Evolutionary conservation across 2,888 invertebrate species (phyloP).

Genomic region (Heliconius cydno): DNA sequence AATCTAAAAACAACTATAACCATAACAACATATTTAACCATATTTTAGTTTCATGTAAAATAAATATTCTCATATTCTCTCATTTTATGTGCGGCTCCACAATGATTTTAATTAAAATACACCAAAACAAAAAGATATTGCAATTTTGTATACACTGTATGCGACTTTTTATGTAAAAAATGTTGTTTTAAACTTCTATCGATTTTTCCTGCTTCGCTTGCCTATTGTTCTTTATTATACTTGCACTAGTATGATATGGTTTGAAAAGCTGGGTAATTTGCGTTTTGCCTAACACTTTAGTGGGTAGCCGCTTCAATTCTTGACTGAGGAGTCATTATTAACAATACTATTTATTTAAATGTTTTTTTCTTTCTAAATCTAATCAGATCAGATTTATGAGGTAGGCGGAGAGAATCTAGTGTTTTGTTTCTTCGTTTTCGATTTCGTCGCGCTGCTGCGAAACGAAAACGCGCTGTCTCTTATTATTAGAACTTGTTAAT

Average conservation of each 20-base stretch:
- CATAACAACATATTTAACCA: neutral
- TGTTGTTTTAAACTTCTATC: slow-evolving; percentile 20
- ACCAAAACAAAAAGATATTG: slow-evolving; percentile 31
- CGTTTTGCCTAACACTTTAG: neutral
- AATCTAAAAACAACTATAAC: neutral
- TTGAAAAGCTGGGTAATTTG: neutral
- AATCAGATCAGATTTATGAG: too few relatives aligned
- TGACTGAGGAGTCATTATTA: neutral
- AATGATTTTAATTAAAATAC: slow-evolving; percentile 38
- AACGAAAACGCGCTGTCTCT: too few relatives aligned
- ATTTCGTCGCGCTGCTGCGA: too few relatives aligned
- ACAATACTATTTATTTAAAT: too few relatives aligned
- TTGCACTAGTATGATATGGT: neutral
- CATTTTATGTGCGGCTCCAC: slow-evolving; percentile 11
- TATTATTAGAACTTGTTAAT: too few relatives aligned
- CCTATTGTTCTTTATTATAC: slow-evolving; percentile 17
- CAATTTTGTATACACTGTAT: slow-evolving; percentile 26
- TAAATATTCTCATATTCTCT: neutral
- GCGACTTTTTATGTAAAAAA: slow-evolving; percentile 29
- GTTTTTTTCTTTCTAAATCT: too few relatives aligned
- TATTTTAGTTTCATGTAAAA: slow-evolving; percentile 8
- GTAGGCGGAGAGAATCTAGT: too few relatives aligned
- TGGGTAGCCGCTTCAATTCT: neutral
- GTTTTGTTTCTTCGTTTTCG: too few relatives aligned
- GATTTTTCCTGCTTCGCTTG: slow-evolving; percentile 18